phyloP scores from a whole-genome alignment of 2,888 invertebrate species.

The Myopa testacea region DNA sequence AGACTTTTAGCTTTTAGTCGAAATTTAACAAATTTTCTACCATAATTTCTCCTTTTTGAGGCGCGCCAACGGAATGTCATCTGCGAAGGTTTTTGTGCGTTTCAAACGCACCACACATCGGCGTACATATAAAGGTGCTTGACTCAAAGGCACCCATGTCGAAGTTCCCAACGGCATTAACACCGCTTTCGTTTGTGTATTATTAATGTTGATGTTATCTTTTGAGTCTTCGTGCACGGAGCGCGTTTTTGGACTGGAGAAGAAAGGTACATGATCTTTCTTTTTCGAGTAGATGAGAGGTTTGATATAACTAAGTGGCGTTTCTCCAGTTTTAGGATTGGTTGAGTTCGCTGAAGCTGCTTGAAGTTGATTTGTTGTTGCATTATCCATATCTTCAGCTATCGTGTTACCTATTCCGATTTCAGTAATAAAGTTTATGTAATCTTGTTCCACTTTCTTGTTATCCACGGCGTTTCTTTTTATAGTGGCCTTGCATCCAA shows the following conservation, averaged over 20 bases:
- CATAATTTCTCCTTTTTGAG: slow-evolving; percentile 38
- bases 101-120: slow-evolving; percentile 48
- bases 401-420: slow-evolving; percentile 51
- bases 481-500: slow-evolving; percentile 38
- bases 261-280: neutral
- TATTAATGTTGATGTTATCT: neutral
- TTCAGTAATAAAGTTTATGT: slow-evolving; percentile 48
- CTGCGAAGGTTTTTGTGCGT: slow-evolving; percentile 47
- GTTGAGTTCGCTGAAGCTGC: neutral
- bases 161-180: slow-evolving; percentile 42
- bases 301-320: neutral
- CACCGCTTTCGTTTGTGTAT: neutral
- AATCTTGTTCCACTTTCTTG: slow-evolving; percentile 46
- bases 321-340: neutral
- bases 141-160: slow-evolving; percentile 42
- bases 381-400: no score
- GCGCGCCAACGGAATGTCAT: slow-evolving; percentile 46
- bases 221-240: neutral
- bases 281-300: neutral
- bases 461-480: slow-evolving; percentile 19
- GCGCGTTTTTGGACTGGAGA: neutral
- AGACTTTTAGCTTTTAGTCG: no score
- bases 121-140: slow-evolving; percentile 47
- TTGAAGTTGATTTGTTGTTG: neutral
- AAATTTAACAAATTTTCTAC: neutral